Conservation (phyloP, 2,888 invertebrate genomes). For the Lithophane leautieri region DNA sequence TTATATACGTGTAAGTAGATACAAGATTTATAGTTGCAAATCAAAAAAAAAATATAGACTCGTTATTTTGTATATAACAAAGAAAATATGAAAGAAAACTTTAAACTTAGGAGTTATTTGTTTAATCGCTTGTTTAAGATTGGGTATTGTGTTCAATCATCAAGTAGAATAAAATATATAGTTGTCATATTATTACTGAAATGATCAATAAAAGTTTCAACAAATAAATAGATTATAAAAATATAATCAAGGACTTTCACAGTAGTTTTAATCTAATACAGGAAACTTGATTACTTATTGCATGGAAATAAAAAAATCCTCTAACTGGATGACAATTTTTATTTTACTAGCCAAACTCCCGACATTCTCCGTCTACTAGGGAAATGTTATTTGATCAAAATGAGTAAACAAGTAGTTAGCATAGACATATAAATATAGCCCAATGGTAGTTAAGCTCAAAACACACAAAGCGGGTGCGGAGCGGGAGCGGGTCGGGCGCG, state of each 20-base stretch:
- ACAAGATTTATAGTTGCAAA: slow-evolving; percentile 31
- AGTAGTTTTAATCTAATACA: slow-evolving; percentile 50
- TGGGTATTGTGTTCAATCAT: slow-evolving; percentile 59
- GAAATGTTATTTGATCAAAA: not conserved
- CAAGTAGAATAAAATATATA: slow-evolving; percentile 53
- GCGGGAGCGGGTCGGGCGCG: too few species aligned
- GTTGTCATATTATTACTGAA: slow-evolving; percentile 31
- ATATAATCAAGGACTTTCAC: slow-evolving; percentile 43
- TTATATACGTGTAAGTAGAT: slow-evolving; percentile 47
- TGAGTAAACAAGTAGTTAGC: not conserved
- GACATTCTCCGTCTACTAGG: not conserved
- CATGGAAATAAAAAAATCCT: slow-evolving; percentile 57
- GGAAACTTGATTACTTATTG: slow-evolving; percentile 40
- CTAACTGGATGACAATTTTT: slow-evolving; percentile 37
- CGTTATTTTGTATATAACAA: slow-evolving; percentile 47
- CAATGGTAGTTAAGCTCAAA: too few species aligned
- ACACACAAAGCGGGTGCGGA: too few species aligned
- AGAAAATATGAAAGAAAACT: slow-evolving; percentile 42
- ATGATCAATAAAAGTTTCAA: slow-evolving; percentile 28
- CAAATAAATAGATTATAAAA: slow-evolving; percentile 38
- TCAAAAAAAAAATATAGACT: slow-evolving; percentile 24
- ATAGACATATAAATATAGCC: not conserved
- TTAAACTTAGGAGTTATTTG: slow-evolving; percentile 38
- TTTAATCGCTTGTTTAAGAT: slow-evolving; percentile 56
- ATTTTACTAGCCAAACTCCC: slow-evolving; percentile 35